Evolutionary conservation across 2,888 invertebrate species (phyloP), one percentile per base, ranked within the genome.

Genomic region (Oxytorus armatus): DNA sequence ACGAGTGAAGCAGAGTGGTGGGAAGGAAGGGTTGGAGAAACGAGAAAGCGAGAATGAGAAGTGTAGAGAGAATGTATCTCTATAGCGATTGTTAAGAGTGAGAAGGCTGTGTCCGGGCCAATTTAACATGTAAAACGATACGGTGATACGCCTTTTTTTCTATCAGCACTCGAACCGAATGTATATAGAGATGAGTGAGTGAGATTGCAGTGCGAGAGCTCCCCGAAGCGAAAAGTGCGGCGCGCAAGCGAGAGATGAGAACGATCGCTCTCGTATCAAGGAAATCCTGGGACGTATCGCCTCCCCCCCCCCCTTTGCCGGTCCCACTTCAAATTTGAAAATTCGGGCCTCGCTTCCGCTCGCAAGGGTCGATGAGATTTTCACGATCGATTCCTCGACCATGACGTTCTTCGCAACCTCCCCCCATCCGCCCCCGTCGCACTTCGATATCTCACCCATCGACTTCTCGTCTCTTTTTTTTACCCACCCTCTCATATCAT

Each of bases 181-280:
- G 25, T 29, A 51, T 21, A 51, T 18, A 5, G 14, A 49, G 5
- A 49, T 1, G 53, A 63, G 14, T 36, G 73, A 73, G 63, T 4
- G 23, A 10, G 63, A n/a, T n/a, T n/a, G n/a, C n/a, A n/a, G n/a
- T n/a, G n/a, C n/a, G n/a, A n/a, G n/a, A n/a, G n/a, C n/a, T n/a
- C n/a, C n/a, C n/a, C n/a, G n/a, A n/a, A 10, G 51, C 11, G 25
- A 47, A 33, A 16, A 36, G 16, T 53, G n/a, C 53, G 21, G 51
- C 16, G 33, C 65, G 33, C 4, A 47, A 59, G 42, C 39, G 42
- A 29, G 61, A 70, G 79, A 73, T 76, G 75, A 66, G 51, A 72
- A 76, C 47, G 79, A 79, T 79, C 53, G 69, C 69, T 75, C 69
- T 69, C 79, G 57, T 53, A 79, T 76, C 77, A 72, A 63, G 80